Percentiles rank a stretch among this genome's conserved stretches.
Evolutionary conservation across 2,888 invertebrate genomes (phyloP).

Genomic region (Boloria selene): DNA sequence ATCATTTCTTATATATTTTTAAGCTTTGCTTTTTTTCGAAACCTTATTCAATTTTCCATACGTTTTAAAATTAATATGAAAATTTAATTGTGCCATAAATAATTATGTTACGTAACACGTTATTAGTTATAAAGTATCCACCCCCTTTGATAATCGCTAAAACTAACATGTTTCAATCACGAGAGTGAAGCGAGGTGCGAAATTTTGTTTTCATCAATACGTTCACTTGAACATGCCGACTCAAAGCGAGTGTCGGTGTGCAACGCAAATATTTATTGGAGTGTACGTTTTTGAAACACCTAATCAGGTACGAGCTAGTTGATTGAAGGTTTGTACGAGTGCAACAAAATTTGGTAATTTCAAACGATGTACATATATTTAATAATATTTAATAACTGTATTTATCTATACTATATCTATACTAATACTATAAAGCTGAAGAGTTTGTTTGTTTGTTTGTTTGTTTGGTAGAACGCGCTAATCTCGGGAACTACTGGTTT

Average conservation of each 20-base stretch:
- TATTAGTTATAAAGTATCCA: too few relatives aligned
- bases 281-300: constrained; percentile 4
- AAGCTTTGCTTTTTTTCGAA: too few relatives aligned
- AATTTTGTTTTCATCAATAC: neutral
- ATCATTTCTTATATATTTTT: too few relatives aligned
- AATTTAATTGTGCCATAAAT: too few relatives aligned
- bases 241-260: constrained; percentile 7
- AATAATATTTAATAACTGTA: neutral
- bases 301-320: constrained; percentile 14
- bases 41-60: too few relatives aligned
- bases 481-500: too few relatives aligned
- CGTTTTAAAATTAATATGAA: too few relatives aligned
- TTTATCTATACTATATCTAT: too few relatives aligned
- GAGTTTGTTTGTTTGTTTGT: too few relatives aligned
- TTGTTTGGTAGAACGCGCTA: too few relatives aligned
- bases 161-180: neutral
- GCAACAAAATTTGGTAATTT: neutral
- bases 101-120: too few relatives aligned
- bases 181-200: neutral
- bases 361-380: neutral
- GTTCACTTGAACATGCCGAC: neutral
- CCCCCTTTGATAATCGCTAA: neutral
- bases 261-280: neutral
- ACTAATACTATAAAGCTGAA: too few relatives aligned
- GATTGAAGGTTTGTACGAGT: neutral